Conservation (phyloP, 2,113 vertebrate species). For the Chaetodon auriga region DNA sequence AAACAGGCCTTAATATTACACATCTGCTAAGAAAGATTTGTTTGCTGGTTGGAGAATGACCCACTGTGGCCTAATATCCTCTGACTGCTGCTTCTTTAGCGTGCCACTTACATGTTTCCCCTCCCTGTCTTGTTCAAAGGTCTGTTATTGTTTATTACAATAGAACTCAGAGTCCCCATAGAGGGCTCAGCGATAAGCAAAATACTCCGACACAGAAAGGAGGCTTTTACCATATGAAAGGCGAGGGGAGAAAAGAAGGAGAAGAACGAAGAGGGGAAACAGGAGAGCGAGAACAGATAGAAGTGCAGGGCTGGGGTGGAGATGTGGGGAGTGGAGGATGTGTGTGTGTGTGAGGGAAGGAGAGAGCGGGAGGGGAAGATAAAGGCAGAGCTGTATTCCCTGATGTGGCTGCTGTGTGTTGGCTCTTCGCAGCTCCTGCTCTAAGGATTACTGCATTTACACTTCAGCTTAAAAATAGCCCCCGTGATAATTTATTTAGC, state of each 20-base stretch:
- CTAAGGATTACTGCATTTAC: constrained; percentile 85
- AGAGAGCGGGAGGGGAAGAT: constrained; percentile 47
- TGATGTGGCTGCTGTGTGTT: constrained; percentile 71
- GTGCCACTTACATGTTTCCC: constrained; percentile 64
- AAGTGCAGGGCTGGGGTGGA: constrained; percentile 50
- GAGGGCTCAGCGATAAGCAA: constrained; percentile 73
- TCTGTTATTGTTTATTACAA: constrained; percentile 77
- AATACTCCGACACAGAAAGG: constrained; percentile 65
- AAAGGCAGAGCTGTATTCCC: constrained; percentile 76
- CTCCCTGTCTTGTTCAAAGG: constrained; percentile 71
- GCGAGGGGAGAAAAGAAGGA: constrained; percentile 33
- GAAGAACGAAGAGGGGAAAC: constrained; percentile 31
- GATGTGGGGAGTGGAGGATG: constrained; percentile 26
- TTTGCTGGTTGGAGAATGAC: constrained; percentile 51
- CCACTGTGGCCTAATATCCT: constrained; percentile 57
- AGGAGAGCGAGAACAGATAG: constrained; percentile 63
- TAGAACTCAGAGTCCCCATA: constrained; percentile 60
- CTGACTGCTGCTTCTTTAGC: constrained; percentile 57
- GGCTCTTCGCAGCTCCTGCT: constrained; percentile 78
- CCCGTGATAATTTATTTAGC: constrained; percentile 85
- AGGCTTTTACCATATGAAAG: constrained; percentile 80
- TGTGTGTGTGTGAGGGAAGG: constrained; percentile 19
- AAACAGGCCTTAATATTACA: constrained; percentile 1
- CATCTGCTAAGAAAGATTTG: constrained; percentile 28
- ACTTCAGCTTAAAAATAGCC: constrained; percentile 87